Conservation (phyloP, 2,113 vertebrate species). For the Notothenia coriiceps region DNA sequence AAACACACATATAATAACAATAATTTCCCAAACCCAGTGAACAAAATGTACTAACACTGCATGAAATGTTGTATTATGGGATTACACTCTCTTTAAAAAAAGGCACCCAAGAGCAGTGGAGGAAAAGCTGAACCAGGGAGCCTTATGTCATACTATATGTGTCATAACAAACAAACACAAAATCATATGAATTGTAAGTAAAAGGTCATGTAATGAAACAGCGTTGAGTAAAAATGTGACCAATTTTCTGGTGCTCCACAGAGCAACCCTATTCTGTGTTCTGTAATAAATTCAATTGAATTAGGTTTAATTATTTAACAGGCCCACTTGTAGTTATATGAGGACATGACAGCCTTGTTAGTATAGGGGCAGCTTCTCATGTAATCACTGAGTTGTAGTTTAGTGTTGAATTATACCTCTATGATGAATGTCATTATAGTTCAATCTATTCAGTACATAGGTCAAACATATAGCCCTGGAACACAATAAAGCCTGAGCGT, state of each 20-base stretch:
- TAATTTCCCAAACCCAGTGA: slow-evolving; percentile 19
- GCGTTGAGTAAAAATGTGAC: slow-evolving; percentile 22
- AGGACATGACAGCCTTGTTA: not conserved
- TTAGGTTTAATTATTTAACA: not conserved
- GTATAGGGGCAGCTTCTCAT: not conserved
- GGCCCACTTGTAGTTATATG: not conserved
- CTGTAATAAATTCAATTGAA: not conserved
- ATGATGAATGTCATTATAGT: not conserved
- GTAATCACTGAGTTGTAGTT: not conserved
- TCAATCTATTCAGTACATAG: not conserved
- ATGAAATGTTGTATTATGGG: slow-evolving; percentile 36
- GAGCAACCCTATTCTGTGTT: not conserved
- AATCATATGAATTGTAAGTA: slow-evolving; percentile 31
- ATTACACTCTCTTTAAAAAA: slow-evolving; percentile 35
- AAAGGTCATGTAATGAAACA: slow-evolving; percentile 32
- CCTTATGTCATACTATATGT: slow-evolving; percentile 57
- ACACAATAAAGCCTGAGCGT: not conserved
- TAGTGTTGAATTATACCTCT: not conserved
- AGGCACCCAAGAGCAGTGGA: slow-evolving; percentile 24
- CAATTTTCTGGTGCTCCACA: not conserved
- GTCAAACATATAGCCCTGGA: not conserved
- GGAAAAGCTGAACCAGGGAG: slow-evolving; percentile 40
- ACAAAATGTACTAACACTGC: slow-evolving; percentile 11
- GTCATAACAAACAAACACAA: slow-evolving; percentile 56
- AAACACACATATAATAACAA: slow-evolving; percentile 31